phyloP scores from a whole-genome alignment of 1,140 invertebrate genomes.

The Drosophila equinoxialis region DNA sequence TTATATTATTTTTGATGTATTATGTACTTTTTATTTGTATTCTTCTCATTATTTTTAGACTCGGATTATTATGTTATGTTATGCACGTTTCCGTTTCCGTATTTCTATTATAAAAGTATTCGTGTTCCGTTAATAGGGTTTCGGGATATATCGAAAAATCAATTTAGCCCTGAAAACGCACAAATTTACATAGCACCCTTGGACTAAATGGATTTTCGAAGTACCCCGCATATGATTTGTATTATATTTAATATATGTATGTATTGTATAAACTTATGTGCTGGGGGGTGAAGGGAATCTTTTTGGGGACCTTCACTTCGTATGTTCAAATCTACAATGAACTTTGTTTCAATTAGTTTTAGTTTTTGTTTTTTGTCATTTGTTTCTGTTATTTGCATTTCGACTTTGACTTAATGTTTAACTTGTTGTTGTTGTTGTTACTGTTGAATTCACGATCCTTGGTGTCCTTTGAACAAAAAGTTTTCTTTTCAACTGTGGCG shows the following conservation, averaged over 20 bases:
- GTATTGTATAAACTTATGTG: slow-evolving; percentile 77
- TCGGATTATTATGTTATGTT: slow-evolving; percentile 9
- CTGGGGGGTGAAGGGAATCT: slow-evolving; percentile 39
- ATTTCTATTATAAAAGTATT: slow-evolving; percentile 15
- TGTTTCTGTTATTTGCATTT: not conserved
- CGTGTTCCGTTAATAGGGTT: slow-evolving; percentile 9
- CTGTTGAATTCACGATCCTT: slow-evolving; percentile 3
- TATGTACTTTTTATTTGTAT: slow-evolving; percentile 14
- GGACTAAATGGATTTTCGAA: slow-evolving; percentile 54
- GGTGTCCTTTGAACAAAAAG: slow-evolving; percentile 37
- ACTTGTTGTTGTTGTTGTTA: slow-evolving; percentile 24
- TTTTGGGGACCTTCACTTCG: slow-evolving; percentile 30
- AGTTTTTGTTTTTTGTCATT: not conserved
- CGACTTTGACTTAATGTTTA: slow-evolving; percentile 33
- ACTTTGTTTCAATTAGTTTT: slow-evolving; percentile 47
- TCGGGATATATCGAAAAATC: slow-evolving; percentile 5
- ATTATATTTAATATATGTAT: slow-evolving; percentile 61
- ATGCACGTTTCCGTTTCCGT: slow-evolving; percentile 3
- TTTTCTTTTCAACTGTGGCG: slow-evolving; percentile 26
- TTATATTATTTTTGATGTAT: not conserved
- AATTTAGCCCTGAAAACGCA: slow-evolving; percentile 10
- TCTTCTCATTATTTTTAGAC: slow-evolving; percentile 1
- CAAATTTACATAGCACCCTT: slow-evolving; percentile 11
- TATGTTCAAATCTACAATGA: slow-evolving; percentile 79
- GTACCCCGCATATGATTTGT: slow-evolving; percentile 59